Evolutionary conservation across 2,113 vertebrate species (phyloP).

Genomic region (Dasyurus viverrinus): DNA sequence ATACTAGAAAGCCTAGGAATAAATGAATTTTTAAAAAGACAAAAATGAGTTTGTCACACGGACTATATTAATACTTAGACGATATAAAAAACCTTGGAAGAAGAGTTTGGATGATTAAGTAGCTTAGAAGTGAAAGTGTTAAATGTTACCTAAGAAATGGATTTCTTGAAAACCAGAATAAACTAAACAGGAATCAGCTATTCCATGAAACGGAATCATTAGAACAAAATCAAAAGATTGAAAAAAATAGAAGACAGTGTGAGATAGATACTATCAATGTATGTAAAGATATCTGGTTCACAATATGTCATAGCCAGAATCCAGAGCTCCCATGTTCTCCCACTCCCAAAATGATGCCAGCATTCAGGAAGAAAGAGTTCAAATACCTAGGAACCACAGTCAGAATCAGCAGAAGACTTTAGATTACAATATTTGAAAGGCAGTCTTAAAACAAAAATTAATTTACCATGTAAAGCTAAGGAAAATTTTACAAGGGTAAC

Average conservation of each 20-base stretch:
- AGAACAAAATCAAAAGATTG: not conserved
- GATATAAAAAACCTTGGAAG: not conserved
- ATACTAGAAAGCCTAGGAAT: not conserved
- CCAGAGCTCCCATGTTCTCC: not conserved
- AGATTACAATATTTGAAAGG: not conserved
- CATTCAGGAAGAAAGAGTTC: not conserved
- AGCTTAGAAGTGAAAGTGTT: not conserved
- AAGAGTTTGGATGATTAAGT: not conserved
- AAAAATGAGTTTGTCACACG: not conserved
- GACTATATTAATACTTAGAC: not conserved
- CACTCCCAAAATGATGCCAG: not conserved
- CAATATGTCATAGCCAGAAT: not conserved
- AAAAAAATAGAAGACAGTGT: not conserved
- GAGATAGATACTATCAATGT: not conserved
- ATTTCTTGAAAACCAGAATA: not conserved
- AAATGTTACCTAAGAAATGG: not conserved
- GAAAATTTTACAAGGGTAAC: not conserved
- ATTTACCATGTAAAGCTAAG: not conserved
- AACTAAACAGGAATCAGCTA: not conserved
- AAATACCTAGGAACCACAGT: not conserved
- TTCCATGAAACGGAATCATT: not conserved
- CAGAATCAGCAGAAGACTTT: not conserved
- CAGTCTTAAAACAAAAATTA: not conserved
- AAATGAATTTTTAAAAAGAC: not conserved
- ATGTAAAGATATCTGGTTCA: not conserved